Percentiles rank a stretch among this genome's conserved stretches.
These are phyloP conservation scores for Synergus laeviventris DNA, from an alignment of 2,888 invertebrate genomes.

Conservation along the genomic window DNA sequence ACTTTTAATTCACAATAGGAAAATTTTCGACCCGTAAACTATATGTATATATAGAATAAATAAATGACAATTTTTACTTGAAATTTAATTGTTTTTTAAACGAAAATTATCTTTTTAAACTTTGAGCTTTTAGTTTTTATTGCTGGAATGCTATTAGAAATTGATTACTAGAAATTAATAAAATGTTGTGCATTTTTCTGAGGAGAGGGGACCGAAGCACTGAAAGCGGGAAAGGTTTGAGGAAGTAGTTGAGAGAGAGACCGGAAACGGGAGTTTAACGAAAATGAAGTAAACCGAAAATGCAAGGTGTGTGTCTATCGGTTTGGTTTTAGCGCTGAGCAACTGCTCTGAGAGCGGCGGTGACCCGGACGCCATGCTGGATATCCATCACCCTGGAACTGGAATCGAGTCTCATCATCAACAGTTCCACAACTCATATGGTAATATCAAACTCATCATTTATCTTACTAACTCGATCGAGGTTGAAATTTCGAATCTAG, in stretches of 20 bases:
- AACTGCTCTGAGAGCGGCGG: slow-evolving; percentile 76
- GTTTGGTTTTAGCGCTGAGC: slow-evolving; percentile 77
- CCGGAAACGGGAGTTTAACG: slow-evolving; percentile 58
- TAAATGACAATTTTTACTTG: no score
- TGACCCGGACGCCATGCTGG: slow-evolving; percentile 75
- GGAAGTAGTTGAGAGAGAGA: slow-evolving; percentile 37
- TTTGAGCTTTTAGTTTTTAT: neutral
- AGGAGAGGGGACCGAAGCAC: slow-evolving; percentile 21
- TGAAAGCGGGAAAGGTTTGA: slow-evolving; percentile 1
- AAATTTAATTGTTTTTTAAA: no score
- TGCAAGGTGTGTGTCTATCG: slow-evolving; percentile 76
- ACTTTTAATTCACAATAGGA: neutral
- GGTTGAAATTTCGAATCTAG: slow-evolving; percentile 1
- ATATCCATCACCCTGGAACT: slow-evolving; percentile 74
- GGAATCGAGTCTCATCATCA: slow-evolving; percentile 75
- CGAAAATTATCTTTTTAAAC: no score
- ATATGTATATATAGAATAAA: no score
- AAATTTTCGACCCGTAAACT: neutral
- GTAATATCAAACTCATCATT: slow-evolving; percentile 74
- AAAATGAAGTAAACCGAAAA: slow-evolving; percentile 69
- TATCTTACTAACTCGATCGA: slow-evolving; percentile 51
- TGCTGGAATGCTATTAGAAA: no score
- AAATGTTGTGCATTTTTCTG: neutral
- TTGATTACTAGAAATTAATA: no score
- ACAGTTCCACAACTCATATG: slow-evolving; percentile 77